phyloP scores from a whole-genome alignment of 1,140 invertebrate species.

The Drosophila punjabiensis region DNA sequence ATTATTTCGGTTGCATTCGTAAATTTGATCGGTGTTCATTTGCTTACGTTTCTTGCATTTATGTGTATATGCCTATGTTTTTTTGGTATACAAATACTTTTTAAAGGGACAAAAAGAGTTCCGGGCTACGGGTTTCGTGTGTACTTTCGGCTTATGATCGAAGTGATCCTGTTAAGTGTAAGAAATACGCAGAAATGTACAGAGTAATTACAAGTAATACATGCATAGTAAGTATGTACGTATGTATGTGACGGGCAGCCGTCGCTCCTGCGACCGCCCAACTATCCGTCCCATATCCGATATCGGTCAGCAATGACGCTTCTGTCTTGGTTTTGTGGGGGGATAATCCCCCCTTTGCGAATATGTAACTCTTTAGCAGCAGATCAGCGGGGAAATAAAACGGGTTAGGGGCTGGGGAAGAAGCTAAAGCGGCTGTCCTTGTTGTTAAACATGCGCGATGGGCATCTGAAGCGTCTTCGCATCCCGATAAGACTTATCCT shows the following conservation, averaged over 20 bases:
- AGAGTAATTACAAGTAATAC: conserved; percentile 79
- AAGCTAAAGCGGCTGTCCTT: conserved; percentile 58
- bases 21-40: conserved; percentile 53
- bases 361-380: conserved; percentile 35
- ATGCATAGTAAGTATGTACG: conserved; percentile 44
- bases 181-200: conserved; percentile 76
- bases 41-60: conserved; percentile 32
- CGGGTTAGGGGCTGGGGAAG: conserved; percentile 24
- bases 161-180: conserved; percentile 33
- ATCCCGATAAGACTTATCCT: conserved; percentile 85
- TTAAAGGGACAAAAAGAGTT: conserved; percentile 36
- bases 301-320: conserved; percentile 82
- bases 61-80: conserved; percentile 19
- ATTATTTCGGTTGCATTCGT: conserved; percentile 59
- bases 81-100: conserved; percentile 82
- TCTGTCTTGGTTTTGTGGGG: conserved; percentile 56
- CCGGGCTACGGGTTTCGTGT: conserved; percentile 16
- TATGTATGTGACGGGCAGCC: conserved; percentile 30
- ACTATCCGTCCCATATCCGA: conserved; percentile 57
- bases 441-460: conserved; percentile 80
- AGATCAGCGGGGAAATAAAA: conserved; percentile 57
- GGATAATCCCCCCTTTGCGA: conserved; percentile 17
- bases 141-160: conserved; percentile 58
- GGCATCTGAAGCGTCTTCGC: conserved; percentile 85
- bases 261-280: conserved; percentile 12